These are phyloP conservation scores for Venustoraphidia nigricollis DNA, from an alignment of 2,888 invertebrate species.

Conservation along the genomic window DNA sequence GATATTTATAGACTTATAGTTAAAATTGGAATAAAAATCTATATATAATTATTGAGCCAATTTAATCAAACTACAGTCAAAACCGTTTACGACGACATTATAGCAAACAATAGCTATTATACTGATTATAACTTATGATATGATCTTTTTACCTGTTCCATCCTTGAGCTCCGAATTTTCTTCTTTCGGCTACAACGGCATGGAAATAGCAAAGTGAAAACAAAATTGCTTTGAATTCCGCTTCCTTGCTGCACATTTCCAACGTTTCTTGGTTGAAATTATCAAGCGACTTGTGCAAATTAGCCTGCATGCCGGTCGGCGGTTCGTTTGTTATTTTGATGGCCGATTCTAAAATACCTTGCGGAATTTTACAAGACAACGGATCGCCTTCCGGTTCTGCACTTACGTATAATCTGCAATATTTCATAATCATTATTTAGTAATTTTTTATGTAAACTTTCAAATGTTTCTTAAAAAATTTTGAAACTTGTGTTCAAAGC, in stretches of 20 bases:
- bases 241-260: slow-evolving; percentile 84
- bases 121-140: slow-evolving; percentile 16
- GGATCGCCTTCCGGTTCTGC: slow-evolving; percentile 73
- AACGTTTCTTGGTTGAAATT: slow-evolving; percentile 86
- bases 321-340: slow-evolving; percentile 96
- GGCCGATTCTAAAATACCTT: slow-evolving; percentile 83
- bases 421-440: slow-evolving; percentile 2
- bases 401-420: slow-evolving; percentile 56
- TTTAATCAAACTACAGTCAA: too few species aligned
- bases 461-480: too few species aligned
- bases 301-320: slow-evolving; percentile 88
- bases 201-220: slow-evolving; percentile 90
- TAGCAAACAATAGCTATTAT: too few species aligned
- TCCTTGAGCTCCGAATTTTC: slow-evolving; percentile 90
- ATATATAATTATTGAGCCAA: too few species aligned
- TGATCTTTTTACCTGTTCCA: slow-evolving; percentile 53
- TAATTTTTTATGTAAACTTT: too few species aligned
- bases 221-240: slow-evolving; percentile 79
- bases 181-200: slow-evolving; percentile 80
- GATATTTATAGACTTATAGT: too few species aligned
- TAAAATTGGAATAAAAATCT: too few species aligned
- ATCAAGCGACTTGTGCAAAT: slow-evolving; percentile 82
- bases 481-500: too few species aligned
- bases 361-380: slow-evolving; percentile 46
- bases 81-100: too few species aligned